phyloP scores from a whole-genome alignment of 23 tunicate species.

The Halocynthia aurantium region DNA sequence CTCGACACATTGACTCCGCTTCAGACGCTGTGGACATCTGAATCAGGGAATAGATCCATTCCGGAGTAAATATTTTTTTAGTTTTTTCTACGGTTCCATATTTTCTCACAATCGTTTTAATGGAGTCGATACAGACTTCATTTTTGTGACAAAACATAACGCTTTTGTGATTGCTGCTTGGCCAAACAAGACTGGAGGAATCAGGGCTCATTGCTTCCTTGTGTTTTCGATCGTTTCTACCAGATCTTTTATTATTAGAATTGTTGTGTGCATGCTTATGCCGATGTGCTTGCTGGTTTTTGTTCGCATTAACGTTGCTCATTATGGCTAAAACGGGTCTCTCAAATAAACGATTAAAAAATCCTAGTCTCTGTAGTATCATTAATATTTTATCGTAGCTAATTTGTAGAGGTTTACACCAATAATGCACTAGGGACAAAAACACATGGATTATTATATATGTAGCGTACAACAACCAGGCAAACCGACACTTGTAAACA shows the following conservation, averaged over 20 bases:
- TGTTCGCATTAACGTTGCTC: too few species aligned
- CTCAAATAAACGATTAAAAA: too few species aligned
- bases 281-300: too few species aligned
- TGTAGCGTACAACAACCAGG: too few species aligned
- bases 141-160: constrained; percentile 2
- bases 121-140: neutral
- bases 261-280: too few species aligned
- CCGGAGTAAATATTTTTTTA: neutral
- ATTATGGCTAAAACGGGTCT: too few species aligned
- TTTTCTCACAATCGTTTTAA: neutral
- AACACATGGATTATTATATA: too few species aligned
- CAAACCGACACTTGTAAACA: too few species aligned
- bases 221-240: constrained; percentile 20
- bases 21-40: constrained; percentile 60
- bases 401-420: too few species aligned
- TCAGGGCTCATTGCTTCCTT: neutral
- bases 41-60: constrained; percentile 19
- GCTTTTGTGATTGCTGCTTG: constrained; percentile 14
- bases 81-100: neutral
- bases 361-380: too few species aligned
- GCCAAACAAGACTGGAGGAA: constrained; percentile 26
- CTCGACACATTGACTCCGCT: constrained; percentile 45
- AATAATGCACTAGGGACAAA: too few species aligned
- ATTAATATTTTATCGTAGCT: too few species aligned
- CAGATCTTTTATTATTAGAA: neutral